Evolutionary conservation across 2,888 invertebrate genomes (phyloP), one percentile per base, ranked within the genome.

Genomic region (Ernsta delagoae): DNA sequence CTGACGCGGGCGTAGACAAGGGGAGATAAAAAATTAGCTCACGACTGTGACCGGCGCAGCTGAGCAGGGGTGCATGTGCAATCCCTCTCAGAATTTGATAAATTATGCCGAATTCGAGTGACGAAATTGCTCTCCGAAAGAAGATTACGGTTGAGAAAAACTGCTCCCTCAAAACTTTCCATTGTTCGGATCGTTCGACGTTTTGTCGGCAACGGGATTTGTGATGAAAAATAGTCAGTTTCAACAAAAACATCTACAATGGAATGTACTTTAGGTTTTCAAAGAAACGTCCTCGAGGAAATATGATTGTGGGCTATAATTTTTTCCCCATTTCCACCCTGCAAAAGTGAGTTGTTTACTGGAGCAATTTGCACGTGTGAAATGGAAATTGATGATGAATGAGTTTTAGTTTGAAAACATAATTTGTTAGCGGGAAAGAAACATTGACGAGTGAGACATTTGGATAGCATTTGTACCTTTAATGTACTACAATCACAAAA

Each of bases 11-110:
- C 75, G 76, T 78, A 69, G 71, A 75, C 71, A 73, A 31, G 74
- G 83, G 84, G 83, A 84, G 84, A 87, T 88, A 89, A 90, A 89
- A 90, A 90, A 90, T 87, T 87, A 79, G 87, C 81, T 80, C 78
- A 79, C 83, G 78, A 80, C 82, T 83, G 84, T 80, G 82, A 82
- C 80, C 79, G 80, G 75, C 83, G 78, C 90, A 90, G 88, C 91
- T 91, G 91, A 86, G 86, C 78, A 73, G 71, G 73, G 73, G 67
- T 87, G 88, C 90, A 89, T 88, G 88, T 90, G 91, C 89, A 89
- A 83, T 83, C 77, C 79, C 72, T 75, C 73, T 74, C 77, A 82
- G 86, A 86, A 89, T 90, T 90, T 90, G 87, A 90, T 90, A 89
- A 91, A 92, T 92, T 90, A 90, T 86, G 84, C 86, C 79, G 77